Conservation (phyloP, 2,888 invertebrate species). For the Tethea ocularis region DNA sequence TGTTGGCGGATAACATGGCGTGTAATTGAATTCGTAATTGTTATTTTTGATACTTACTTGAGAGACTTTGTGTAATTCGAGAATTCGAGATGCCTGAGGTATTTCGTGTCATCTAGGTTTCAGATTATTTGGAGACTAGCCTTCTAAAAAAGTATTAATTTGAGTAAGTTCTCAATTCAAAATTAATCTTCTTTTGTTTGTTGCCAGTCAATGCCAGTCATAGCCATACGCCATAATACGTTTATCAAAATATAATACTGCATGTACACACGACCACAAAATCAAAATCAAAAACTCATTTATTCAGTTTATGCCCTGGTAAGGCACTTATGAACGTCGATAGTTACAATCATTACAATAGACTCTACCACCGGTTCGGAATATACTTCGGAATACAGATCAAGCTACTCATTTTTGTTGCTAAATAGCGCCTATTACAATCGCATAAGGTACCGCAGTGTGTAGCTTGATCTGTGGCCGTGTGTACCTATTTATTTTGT, state of each 20-base stretch:
- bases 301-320: too few relatives aligned
- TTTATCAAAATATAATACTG: neutral
- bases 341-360: too few relatives aligned
- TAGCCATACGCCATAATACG: neutral
- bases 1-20: conserved; percentile 16
- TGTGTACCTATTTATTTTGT: too few relatives aligned
- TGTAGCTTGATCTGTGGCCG: too few relatives aligned
- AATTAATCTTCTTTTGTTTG: neutral
- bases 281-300: too few relatives aligned
- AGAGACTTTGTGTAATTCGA: neutral
- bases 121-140: neutral
- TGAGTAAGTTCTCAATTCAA: neutral
- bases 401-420: too few relatives aligned
- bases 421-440: too few relatives aligned
- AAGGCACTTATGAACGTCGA: neutral
- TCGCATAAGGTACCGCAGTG: too few relatives aligned
- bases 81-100: neutral
- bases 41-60: neutral
- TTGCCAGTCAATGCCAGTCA: neutral
- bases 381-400: too few relatives aligned
- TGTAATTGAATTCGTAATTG: conserved; percentile 20
- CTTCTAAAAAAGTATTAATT: neutral
- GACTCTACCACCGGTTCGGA: too few relatives aligned
- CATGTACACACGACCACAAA: too few relatives aligned
- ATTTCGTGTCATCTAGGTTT: neutral